Evolutionary conservation across 2,797 vertebrate species (phyloP), one percentile per base, ranked within the genome.

Genomic region (Kryptolebias ocellatus): DNA sequence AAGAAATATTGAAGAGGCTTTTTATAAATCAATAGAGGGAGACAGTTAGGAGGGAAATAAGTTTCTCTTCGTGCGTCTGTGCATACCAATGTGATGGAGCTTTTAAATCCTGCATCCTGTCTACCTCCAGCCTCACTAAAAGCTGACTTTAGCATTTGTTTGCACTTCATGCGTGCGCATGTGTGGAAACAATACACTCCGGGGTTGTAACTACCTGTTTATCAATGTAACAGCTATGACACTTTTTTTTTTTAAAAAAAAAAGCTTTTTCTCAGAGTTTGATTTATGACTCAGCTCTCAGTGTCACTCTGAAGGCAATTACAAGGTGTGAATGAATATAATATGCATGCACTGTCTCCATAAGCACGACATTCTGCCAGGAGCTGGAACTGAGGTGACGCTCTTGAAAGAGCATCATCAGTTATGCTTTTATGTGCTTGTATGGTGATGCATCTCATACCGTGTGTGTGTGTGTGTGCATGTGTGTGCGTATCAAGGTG

Each of bases 301-400:
- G 74, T 92, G 90, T 92, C 90, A 81, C 80, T 90, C 75, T 83
- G 83, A 93, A 90, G 81, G 87, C 89, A 92, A 93, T 93, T 93
- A 90, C 81, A 85, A 88, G 84, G 83, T 87, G 90, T 90, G 89
- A 92, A 92, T 92, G 90, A 67, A 84, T 91, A 88, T 90, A 86
- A 91, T 90, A 86, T 85, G 81, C 88, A 86, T 70, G 63, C 85
- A 78, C 70, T 68, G 83, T 87, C 84, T 86, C 74, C 76, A 72
- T 70, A 64, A 85, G 83, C 73, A 53, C 67, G 56, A 79, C 87
- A 77, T 77, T 78, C 89, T 87, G 86, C 87, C 89, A 92, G 90
- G 81, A 78, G 83, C 81, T 78, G 76, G 70, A 91, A 81, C 80
- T 89, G 78, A 86, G 85, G 85, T 37, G 53, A 60, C 64, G 80